Evolutionary conservation across 2,888 invertebrate species (phyloP).

Genomic region (Yponomeuta malinellus): DNA sequence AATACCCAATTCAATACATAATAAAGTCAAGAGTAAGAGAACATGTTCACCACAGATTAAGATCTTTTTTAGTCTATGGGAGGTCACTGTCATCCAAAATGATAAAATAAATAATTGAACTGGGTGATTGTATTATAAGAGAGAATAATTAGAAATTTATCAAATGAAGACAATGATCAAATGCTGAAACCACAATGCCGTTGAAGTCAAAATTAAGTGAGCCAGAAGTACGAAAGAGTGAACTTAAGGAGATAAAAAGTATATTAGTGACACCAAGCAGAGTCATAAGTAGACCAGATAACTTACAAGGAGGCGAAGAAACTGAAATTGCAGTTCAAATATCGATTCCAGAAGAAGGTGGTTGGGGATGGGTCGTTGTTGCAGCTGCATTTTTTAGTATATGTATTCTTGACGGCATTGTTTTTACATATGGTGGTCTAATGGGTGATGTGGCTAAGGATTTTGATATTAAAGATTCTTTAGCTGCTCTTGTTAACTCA

Average conservation of each 20-base stretch:
- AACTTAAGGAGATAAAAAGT: constrained; percentile 30
- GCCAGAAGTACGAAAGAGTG: neutral
- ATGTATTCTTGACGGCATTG: constrained; percentile 52
- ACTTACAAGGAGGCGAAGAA: constrained; percentile 52
- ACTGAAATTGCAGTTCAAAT: constrained; percentile 65
- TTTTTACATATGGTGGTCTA: constrained; percentile 58
- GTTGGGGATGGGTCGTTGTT: constrained; percentile 67
- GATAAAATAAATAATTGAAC: too few species aligned
- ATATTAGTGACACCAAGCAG: constrained; percentile 43
- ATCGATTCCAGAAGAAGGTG: constrained; percentile 55
- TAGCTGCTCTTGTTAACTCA: constrained; percentile 54
- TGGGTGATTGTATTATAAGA: too few species aligned
- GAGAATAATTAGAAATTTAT: too few species aligned
- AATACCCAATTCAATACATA: too few species aligned
- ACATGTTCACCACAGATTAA: too few species aligned
- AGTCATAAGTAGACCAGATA: constrained; percentile 36
- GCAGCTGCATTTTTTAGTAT: constrained; percentile 41
- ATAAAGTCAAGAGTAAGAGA: too few species aligned
- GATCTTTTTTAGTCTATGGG: too few species aligned
- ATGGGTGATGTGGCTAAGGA: constrained; percentile 46
- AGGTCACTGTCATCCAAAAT: too few species aligned
- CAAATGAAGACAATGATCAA: neutral
- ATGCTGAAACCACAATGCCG: constrained; percentile 5
- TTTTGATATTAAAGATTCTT: constrained; percentile 36
- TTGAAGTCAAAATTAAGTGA: constrained; percentile 24